Evolutionary conservation across 2,888 invertebrate species (phyloP).

Genomic region (Pheosia gnoma): DNA sequence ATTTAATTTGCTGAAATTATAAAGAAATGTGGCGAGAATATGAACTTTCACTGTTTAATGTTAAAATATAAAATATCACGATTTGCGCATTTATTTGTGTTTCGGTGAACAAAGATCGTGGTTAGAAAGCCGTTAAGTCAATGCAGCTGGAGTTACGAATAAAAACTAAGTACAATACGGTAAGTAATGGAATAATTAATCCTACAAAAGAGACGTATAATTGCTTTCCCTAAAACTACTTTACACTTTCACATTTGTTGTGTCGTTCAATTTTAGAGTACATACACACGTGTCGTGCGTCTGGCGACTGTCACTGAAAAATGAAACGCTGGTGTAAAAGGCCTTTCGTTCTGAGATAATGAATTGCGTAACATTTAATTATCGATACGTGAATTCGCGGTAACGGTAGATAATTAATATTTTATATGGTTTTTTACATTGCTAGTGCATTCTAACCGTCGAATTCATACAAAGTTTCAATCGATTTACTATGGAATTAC

Average conservation of each 20-base stretch:
- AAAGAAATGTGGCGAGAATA: constrained; percentile 37
- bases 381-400: constrained; percentile 51
- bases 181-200: constrained; percentile 34
- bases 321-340: constrained; percentile 29
- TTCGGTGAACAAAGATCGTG: constrained; percentile 37
- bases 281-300: constrained; percentile 16
- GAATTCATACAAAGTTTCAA: no score
- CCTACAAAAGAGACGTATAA: constrained; percentile 31
- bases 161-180: constrained; percentile 36
- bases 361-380: constrained; percentile 52
- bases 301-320: neutral
- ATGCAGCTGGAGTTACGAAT: constrained; percentile 40
- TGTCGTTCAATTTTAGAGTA: constrained; percentile 23
- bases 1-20: constrained; percentile 4
- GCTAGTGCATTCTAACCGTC: neutral
- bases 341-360: constrained; percentile 36
- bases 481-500: no score
- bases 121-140: constrained; percentile 39
- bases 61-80: constrained; percentile 45
- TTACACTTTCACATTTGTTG: constrained; percentile 30
- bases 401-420: constrained; percentile 50
- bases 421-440: constrained; percentile 37
- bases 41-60: constrained; percentile 40
- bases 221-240: constrained; percentile 25
- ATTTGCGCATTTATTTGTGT: constrained; percentile 39